Evolutionary conservation across 2,888 invertebrate genomes (phyloP).

Genomic region (Neocrepidodera transversa): DNA sequence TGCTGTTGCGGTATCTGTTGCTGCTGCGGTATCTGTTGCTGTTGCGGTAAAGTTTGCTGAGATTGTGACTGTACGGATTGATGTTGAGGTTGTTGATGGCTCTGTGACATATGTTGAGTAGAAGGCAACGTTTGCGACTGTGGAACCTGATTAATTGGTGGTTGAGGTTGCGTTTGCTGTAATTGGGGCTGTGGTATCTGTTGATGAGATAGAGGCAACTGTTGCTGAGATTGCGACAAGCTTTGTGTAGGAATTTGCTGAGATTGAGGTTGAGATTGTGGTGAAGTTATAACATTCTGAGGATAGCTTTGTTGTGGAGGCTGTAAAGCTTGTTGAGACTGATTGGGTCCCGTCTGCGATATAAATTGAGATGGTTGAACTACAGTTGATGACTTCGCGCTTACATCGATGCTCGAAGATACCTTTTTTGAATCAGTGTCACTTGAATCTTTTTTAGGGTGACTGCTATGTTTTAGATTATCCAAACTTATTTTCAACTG

Average conservation of each 20-base stretch:
- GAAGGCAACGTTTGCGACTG: not conserved
- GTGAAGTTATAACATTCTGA: conserved; percentile 13
- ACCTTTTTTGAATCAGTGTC: conserved; percentile 48
- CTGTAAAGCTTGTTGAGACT: not conserved
- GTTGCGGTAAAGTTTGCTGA: conserved; percentile 46
- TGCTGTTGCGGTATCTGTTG: conserved; percentile 19
- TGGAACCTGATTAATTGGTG: not conserved
- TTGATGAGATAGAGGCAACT: conserved; percentile 27
- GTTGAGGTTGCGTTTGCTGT: not conserved
- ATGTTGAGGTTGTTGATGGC: conserved; percentile 8
- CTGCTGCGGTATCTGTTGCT: conserved; percentile 37
- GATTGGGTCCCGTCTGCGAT: conserved; percentile 4
- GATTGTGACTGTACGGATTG: conserved; percentile 34
- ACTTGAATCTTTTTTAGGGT: conserved; percentile 57
- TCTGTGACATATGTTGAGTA: not conserved
- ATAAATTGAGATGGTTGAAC: conserved; percentile 29
- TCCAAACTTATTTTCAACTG: conserved; percentile 67
- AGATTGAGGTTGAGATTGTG: conserved; percentile 23
- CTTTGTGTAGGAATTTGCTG: conserved; percentile 23
- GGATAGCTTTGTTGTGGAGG: not conserved
- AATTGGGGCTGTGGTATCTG: conserved; percentile 16
- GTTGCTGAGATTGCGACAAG: conserved; percentile 15
- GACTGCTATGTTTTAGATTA: conserved; percentile 64
- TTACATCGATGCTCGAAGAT: conserved; percentile 47
- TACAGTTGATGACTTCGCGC: conserved; percentile 31